Evolutionary conservation across 1,140 invertebrate genomes (phyloP).

Genomic region (Cyrtorhinus lividipennis): DNA sequence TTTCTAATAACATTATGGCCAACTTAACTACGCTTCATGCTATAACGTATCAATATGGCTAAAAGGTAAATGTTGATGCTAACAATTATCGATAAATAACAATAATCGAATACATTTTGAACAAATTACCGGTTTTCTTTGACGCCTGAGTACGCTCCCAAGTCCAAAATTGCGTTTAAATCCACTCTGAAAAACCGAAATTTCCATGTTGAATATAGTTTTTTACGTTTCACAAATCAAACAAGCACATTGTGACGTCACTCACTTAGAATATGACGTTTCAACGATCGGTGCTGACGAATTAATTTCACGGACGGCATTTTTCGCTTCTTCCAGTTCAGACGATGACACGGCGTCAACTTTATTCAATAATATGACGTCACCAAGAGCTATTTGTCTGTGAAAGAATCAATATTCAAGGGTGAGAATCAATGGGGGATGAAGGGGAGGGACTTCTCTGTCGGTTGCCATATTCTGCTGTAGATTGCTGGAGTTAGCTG

Average conservation of each 20-base stretch:
- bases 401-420: no score
- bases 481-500: no score
- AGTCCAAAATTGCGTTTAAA: conserved; percentile 25
- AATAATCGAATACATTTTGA: neutral
- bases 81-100: neutral
- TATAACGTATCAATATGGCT: neutral
- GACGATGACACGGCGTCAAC: conserved; percentile 23
- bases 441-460: no score
- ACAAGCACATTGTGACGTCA: neutral
- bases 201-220: neutral
- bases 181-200: conserved; percentile 22
- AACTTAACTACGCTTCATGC: no score
- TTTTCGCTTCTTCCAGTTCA: conserved; percentile 8
- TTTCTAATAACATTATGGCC: no score
- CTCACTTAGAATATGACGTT: conserved; percentile 18
- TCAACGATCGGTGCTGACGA: conserved; percentile 11
- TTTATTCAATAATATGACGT: conserved; percentile 29
- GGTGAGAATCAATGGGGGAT: no score
- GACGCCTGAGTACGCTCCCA: conserved; percentile 25
- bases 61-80: neutral
- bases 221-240: neutral
- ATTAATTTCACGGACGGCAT: conserved; percentile 9
- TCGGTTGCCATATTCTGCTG: no score
- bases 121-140: conserved; percentile 5
- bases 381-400: conserved; percentile 28